phyloP scores from a whole-genome alignment of 2,888 invertebrate genomes.

The Xanthia icteritia region DNA sequence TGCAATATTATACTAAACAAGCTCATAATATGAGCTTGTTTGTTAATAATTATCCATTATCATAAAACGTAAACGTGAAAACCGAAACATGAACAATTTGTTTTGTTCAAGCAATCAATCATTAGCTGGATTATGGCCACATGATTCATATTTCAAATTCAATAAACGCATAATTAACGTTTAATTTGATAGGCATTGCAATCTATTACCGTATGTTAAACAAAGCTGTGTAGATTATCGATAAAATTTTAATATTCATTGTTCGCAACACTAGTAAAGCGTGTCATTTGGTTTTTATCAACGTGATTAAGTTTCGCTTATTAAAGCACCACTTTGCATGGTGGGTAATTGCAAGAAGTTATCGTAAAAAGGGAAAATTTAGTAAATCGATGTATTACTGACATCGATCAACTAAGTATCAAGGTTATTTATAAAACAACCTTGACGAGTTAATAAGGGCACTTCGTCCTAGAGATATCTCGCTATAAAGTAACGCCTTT shows the following conservation, averaged over 20 bases:
- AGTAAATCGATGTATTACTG: slow-evolving; percentile 43
- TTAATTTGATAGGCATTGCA: slow-evolving; percentile 53
- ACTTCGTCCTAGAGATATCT: neutral
- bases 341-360: slow-evolving; percentile 69
- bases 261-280: slow-evolving; percentile 72
- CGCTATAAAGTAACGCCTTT: neutral
- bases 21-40: neutral
- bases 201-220: slow-evolving; percentile 50
- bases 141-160: slow-evolving; percentile 56
- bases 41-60: slow-evolving; percentile 33
- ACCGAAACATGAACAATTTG: slow-evolving; percentile 35
- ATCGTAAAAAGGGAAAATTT: slow-evolving; percentile 61
- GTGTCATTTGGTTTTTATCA: slow-evolving; percentile 80
- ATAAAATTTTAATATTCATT: slow-evolving; percentile 65
- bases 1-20: neutral
- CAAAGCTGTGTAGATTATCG: slow-evolving; percentile 62
- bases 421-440: slow-evolving; percentile 35
- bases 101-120: slow-evolving; percentile 51
- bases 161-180: slow-evolving; percentile 49
- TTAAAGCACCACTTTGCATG: slow-evolving; percentile 76
- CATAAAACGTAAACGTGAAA: slow-evolving; percentile 28
- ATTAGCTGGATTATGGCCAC: slow-evolving; percentile 51
- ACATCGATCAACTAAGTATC: slow-evolving; percentile 36
- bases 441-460: slow-evolving; percentile 26
- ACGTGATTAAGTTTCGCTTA: slow-evolving; percentile 77